Evolutionary conservation across 2,797 vertebrate genomes (phyloP), one percentile per base, ranked within the genome.

Genomic region (Gouania willdenowi): DNA sequence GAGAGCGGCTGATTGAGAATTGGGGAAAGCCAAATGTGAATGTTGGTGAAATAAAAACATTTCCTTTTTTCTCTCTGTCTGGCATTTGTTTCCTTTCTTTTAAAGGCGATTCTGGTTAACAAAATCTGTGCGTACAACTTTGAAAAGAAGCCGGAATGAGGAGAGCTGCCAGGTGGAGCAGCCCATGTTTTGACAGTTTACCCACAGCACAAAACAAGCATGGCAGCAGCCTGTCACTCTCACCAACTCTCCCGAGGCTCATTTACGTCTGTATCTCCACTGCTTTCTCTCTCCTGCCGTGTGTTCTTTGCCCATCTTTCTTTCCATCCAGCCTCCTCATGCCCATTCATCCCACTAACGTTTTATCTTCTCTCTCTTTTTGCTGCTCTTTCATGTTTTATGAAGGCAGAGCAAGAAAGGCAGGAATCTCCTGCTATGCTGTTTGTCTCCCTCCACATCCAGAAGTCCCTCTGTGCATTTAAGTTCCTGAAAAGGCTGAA

Each of bases 171-270:
- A 77, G 67, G 64, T 74, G 70, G 73, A 70, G 71, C 71, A 61
- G 48, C 71, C 48, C 21, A 24, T 75, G 59, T 68, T 67, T 61
- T 80, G 71, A 80, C 74, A 75, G 52, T 74, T 66, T 75, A 65
- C 52, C 61, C 56, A 50, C 44, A 58, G 66, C 46, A 54, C 66
- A 42, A 61, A 48, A 43, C 34, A 49, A 48, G 67, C 5, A 22
- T 67, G 53, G 59, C 50, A 70, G 56, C 65, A 66, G 68, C 66
- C 65, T 65, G 76, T 67, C 77, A 71, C 57, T 77, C 54, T 57
- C 41, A 53, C 9, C 60, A 23, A 36, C 60, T 49, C 73, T 70
- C 73, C 59, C 23, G 71, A 75, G 73, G 51, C 77, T 62, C 56
- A 67, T 60, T 75, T 63, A 66, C 3, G 8, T 52, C 37, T 49